phyloP scores from a whole-genome alignment of 2,797 vertebrate genomes.

The Coluber constrictor region DNA sequence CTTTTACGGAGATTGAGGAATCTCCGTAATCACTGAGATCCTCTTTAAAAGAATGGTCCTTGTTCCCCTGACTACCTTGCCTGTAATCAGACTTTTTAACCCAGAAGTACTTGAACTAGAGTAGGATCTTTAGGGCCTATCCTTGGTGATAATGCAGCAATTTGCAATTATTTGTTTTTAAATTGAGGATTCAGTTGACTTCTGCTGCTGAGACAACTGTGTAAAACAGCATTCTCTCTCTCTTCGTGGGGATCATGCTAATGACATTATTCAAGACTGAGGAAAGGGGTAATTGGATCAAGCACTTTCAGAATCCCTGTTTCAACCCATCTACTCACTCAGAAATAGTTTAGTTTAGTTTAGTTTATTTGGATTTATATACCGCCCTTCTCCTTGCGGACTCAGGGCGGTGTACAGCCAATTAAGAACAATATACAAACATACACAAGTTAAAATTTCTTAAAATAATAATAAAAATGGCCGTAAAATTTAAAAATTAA shows the following conservation, averaged over 20 bases:
- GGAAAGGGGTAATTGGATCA: background rate
- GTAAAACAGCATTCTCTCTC: background rate
- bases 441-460: too few species aligned
- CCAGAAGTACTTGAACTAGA: background rate
- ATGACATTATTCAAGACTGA: background rate
- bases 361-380: too few species aligned
- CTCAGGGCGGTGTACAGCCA: too few species aligned
- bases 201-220: background rate
- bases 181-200: background rate
- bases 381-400: too few species aligned
- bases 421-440: too few species aligned
- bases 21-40: background rate
- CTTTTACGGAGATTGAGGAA: background rate
- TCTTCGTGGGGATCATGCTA: background rate
- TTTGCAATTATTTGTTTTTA: background rate
- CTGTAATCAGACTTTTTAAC: background rate
- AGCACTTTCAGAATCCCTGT: background rate
- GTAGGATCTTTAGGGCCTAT: background rate
- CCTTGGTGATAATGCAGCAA: background rate
- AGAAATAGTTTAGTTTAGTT: too few species aligned
- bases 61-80: background rate
- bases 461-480: too few species aligned
- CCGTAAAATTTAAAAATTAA: too few species aligned
- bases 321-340: background rate
- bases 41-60: background rate